Percentiles rank a stretch among this genome's conserved stretches.
These are phyloP conservation scores for Sus cebifrons DNA, from an alignment of 2,797 vertebrate genomes.

Conservation along the genomic window DNA sequence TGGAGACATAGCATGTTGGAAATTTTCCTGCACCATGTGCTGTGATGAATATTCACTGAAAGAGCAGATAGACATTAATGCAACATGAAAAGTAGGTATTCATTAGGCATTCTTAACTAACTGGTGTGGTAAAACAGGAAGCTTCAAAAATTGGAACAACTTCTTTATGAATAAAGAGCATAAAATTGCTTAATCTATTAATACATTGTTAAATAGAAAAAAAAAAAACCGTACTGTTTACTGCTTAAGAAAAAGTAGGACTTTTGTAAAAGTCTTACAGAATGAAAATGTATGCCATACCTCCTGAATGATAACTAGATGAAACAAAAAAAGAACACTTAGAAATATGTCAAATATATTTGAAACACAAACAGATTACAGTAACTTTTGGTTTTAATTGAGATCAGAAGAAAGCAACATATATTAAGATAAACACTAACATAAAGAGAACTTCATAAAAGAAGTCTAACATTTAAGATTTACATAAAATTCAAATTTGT, in stretches of 20 bases:
- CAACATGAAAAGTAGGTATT: background rate
- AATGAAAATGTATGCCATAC: background rate
- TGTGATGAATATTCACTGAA: background rate
- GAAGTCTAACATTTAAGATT: conserved; percentile 18
- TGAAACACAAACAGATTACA: background rate
- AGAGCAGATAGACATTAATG: background rate
- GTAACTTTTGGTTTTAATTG: background rate
- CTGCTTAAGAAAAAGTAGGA: background rate
- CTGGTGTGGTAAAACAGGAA: background rate
- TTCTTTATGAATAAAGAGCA: background rate
- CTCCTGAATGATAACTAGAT: background rate
- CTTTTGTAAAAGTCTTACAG: background rate
- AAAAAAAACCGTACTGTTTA: background rate
- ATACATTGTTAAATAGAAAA: background rate
- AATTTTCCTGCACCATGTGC: background rate
- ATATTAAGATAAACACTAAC: background rate
- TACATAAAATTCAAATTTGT: conserved; percentile 30
- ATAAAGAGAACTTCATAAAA: background rate
- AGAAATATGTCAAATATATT: background rate
- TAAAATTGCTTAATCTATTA: background rate
- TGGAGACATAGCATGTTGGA: background rate
- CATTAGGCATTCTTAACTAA: background rate
- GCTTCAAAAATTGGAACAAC: background rate
- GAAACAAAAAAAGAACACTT: background rate
- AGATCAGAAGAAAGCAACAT: background rate